Evolutionary conservation across 30 jellyfish, hydroid and myxozoan genomes (phyloP).

Genomic region (Cassiopea xamachana): DNA sequence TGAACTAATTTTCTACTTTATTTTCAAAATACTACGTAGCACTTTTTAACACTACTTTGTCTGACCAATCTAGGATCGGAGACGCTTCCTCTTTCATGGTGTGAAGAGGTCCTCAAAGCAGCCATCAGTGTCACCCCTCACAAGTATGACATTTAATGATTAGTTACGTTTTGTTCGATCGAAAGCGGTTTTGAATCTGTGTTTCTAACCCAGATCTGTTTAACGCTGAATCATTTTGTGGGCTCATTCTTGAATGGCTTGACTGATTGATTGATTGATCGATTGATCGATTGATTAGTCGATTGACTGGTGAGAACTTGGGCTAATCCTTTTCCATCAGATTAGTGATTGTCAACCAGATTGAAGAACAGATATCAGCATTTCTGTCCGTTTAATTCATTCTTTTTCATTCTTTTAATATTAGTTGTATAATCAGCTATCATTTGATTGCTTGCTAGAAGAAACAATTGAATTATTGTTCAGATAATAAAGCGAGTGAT

Average conservation of each 20-base stretch:
- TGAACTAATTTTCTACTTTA: too few relatives aligned
- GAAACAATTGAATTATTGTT: neutral
- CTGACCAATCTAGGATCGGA: conserved; percentile 79
- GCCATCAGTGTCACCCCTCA: conserved; percentile 93
- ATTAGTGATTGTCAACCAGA: too few relatives aligned
- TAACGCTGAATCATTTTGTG: neutral
- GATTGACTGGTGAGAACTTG: neutral
- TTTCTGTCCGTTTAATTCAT: too few relatives aligned
- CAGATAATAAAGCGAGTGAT: neutral
- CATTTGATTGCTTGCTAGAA: too few relatives aligned
- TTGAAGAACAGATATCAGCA: too few relatives aligned
- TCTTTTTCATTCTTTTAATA: too few relatives aligned
- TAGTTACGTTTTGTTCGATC: neutral
- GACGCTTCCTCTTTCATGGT: conserved; percentile 91
- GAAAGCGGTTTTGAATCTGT: neutral
- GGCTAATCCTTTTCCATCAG: too few relatives aligned
- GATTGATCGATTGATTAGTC: neutral
- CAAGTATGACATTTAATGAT: conserved; percentile 52
- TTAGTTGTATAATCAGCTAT: too few relatives aligned
- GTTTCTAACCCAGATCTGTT: neutral
- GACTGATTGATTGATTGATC: neutral
- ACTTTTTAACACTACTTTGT: neutral
- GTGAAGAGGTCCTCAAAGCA: conserved; percentile 89
- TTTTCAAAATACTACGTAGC: too few relatives aligned
- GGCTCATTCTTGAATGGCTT: neutral